phyloP scores from a whole-genome alignment of 2,888 invertebrate species.

The Agrotis segetum region DNA sequence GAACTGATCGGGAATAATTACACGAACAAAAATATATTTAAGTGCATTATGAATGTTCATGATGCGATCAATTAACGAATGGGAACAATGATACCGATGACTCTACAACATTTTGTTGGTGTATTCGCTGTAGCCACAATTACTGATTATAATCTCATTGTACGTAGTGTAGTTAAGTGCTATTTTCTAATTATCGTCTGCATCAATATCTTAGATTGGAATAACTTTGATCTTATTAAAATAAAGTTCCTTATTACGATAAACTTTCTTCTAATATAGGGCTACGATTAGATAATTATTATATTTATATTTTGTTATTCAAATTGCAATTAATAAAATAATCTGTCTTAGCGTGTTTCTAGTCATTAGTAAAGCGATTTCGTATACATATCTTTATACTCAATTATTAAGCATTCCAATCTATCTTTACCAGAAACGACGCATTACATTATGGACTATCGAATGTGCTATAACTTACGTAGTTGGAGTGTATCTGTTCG shows the following conservation, averaged over 20 bases:
- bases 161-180: slow-evolving; percentile 55
- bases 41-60: slow-evolving; percentile 66
- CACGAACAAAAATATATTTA: slow-evolving; percentile 62
- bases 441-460: slow-evolving; percentile 64
- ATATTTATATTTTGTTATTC: slow-evolving; percentile 58
- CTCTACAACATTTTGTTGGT: slow-evolving; percentile 50
- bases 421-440: slow-evolving; percentile 70
- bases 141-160: slow-evolving; percentile 33
- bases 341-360: slow-evolving; percentile 73
- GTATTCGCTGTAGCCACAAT: slow-evolving; percentile 52
- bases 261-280: slow-evolving; percentile 54
- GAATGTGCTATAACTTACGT: slow-evolving; percentile 50
- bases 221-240: slow-evolving; percentile 58
- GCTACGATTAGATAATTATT: slow-evolving; percentile 51
- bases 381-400: slow-evolving; percentile 83
- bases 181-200: slow-evolving; percentile 56
- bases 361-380: slow-evolving; percentile 77
- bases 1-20: slow-evolving; percentile 67
- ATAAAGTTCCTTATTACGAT: slow-evolving; percentile 62
- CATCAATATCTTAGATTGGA: slow-evolving; percentile 60
- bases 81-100: slow-evolving; percentile 84
- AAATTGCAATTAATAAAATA: slow-evolving; percentile 61
- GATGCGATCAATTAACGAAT: slow-evolving; percentile 76
- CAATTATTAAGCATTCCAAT: slow-evolving; percentile 88
- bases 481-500: slow-evolving; percentile 47